phyloP scores from a whole-genome alignment of 2,797 vertebrate genomes.

The Poliocrania exsul region DNA sequence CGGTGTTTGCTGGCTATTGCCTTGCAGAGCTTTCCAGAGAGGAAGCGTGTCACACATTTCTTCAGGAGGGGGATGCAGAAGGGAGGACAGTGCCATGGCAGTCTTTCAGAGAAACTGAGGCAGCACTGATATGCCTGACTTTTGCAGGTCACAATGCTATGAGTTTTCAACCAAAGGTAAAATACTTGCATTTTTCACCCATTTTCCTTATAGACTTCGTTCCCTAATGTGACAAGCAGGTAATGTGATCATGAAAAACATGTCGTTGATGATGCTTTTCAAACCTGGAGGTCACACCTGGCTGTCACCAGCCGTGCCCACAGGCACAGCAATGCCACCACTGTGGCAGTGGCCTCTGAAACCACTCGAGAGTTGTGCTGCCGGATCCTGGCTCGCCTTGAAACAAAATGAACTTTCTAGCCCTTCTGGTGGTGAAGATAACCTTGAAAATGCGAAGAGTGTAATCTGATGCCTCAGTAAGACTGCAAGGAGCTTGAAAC shows the following conservation, averaged over 20 bases:
- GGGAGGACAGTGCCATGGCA: neutral
- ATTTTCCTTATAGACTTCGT: neutral
- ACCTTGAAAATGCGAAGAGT: constrained; percentile 59
- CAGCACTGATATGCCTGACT: neutral
- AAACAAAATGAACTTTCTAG: constrained; percentile 38
- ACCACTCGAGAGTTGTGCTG: fast-evolving
- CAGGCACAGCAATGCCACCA: neutral
- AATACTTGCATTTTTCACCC: neutral
- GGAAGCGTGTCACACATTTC: neutral
- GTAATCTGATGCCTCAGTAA: constrained; percentile 45
- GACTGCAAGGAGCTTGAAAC: constrained; percentile 46
- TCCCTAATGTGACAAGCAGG: neutral
- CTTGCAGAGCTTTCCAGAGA: neutral
- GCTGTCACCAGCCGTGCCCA: neutral
- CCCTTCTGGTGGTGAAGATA: constrained; percentile 36
- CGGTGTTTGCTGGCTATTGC: neutral
- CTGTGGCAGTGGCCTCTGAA: neutral
- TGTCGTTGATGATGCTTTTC: neutral
- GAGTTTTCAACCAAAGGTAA: neutral
- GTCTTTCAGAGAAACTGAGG: neutral
- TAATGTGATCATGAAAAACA: neutral
- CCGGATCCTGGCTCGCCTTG: neutral
- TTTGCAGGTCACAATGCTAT: neutral
- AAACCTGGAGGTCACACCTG: neutral
- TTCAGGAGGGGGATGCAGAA: neutral